These are phyloP conservation scores for Serrognathus titanus DNA, from an alignment of 2,888 invertebrate species.

Conservation along the genomic window DNA sequence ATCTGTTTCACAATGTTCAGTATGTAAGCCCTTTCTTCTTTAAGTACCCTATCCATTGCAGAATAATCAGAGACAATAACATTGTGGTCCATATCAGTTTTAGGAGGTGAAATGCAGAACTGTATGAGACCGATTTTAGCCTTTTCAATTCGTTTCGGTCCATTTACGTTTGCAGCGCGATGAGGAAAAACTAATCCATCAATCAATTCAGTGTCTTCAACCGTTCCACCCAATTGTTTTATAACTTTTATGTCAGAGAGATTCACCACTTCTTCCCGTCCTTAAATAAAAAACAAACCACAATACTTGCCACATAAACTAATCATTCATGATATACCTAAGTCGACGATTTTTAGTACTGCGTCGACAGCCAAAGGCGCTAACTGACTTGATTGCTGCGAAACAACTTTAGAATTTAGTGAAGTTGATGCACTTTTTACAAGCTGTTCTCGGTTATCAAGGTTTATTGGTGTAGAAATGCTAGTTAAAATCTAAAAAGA, in stretches of 20 bases:
- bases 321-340: conserved; percentile 37
- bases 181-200: conserved; percentile 95
- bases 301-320: not conserved
- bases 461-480: conserved; percentile 83
- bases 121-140: conserved; percentile 98
- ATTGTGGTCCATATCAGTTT: conserved; percentile 98
- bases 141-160: conserved; percentile 91
- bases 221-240: conserved; percentile 92
- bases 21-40: conserved; percentile 97
- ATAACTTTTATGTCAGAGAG: conserved; percentile 96
- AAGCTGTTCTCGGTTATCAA: conserved; percentile 81
- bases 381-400: conserved; percentile 91
- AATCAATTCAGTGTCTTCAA: conserved; percentile 94
- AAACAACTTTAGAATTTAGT: conserved; percentile 97
- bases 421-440: conserved; percentile 96
- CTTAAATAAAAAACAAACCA: conserved; percentile 24
- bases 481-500: conserved; percentile 61
- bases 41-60: conserved; percentile 98
- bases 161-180: conserved; percentile 82
- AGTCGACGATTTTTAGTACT: conserved; percentile 79
- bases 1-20: conserved; percentile 98
- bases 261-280: conserved; percentile 71
- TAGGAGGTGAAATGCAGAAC: conserved; percentile 99
- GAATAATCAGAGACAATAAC: conserved; percentile 96
- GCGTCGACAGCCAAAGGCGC: conserved; percentile 98